Base-by-base conservation (phyloP, 2,888 invertebrate species). In the Ypsolopha sequella region DNA sequence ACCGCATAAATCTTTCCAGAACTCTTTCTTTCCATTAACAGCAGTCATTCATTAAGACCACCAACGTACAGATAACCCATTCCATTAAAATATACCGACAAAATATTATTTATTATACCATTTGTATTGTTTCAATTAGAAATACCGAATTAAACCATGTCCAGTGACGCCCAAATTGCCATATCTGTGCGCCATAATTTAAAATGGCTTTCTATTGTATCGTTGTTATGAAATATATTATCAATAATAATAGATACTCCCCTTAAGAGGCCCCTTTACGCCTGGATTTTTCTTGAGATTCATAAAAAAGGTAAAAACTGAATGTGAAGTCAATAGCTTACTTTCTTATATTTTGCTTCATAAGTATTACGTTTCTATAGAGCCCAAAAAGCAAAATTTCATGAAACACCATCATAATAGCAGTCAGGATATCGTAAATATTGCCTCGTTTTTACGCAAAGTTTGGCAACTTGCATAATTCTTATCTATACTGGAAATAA, bases 101-200 rank as follows among this genome's bases (percentile, higher is more conserved):
- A 70, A 63, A 55, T 65, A 57, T 56, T 75, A 82, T 82, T 82
- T 82, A 82, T 81, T 56, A 61, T 65, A 51, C 66, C 60, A 68
- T 73, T 70, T 66, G 70, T 73, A 81, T 82, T 82, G 82, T 82
- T 82, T 82, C 81, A 82, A 82, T 82, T 82, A 81, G 66, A 73
- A 76, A 77, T 77, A 73, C 60, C 67, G 75, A 76, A 77, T 80
- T 78, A 73, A 79, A 76, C 69, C 66, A 68, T 69, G 69, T 68
- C 60, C 64, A 66, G 74, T 61, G 67, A 76, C 82, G 82, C 81
- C 82, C 80, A 81, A 82, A 81, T 81, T 79, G 71, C 76, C 70
- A 68, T 76, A 80, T 76, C 74, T 50, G 7, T 65, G 64, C 69
- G 24, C 51, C 61, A 65, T 72, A 72, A 78, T 60, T 65, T 60